Conservation (phyloP, 1,140 invertebrate species). For the Caerostris darwini region DNA sequence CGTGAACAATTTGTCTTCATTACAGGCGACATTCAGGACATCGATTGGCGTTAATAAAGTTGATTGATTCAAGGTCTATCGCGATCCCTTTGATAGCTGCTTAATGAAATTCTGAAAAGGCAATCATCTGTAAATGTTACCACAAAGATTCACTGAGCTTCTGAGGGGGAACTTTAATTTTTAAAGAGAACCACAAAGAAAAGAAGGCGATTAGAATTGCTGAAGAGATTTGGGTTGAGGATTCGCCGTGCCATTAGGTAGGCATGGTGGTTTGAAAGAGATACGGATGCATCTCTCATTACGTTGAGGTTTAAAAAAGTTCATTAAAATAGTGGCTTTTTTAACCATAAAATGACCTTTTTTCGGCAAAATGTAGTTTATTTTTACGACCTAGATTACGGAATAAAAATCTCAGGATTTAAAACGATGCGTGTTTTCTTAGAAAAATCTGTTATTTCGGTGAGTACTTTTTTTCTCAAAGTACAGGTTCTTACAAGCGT, state of each 20-base stretch:
- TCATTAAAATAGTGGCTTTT: neutral
- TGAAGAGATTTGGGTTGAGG: neutral
- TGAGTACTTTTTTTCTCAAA: neutral
- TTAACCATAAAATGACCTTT: neutral
- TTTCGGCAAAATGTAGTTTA: neutral
- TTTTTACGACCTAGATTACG: neutral
- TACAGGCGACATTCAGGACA: slow-evolving; percentile 68
- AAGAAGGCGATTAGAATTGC: slow-evolving; percentile 31
- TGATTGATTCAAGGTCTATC: slow-evolving; percentile 73
- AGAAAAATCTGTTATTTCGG: neutral
- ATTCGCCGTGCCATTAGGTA: neutral
- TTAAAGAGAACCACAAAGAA: neutral
- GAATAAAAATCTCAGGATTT: neutral
- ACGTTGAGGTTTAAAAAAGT: neutral
- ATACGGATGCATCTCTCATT: neutral
- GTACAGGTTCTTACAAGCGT: neutral
- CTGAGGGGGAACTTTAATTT: slow-evolving; percentile 26
- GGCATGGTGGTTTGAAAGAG: neutral
- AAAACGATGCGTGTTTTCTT: neutral
- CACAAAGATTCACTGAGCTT: neutral
- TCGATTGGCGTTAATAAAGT: slow-evolving; percentile 76
- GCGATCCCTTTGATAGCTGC: slow-evolving; percentile 57
- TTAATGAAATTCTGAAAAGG: slow-evolving; percentile 74
- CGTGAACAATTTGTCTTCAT: slow-evolving; percentile 72
- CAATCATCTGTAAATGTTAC: slow-evolving; percentile 62